These are phyloP conservation scores for Plestiodon gilberti DNA, from an alignment of 2,113 vertebrate species.

Conservation along the genomic window DNA sequence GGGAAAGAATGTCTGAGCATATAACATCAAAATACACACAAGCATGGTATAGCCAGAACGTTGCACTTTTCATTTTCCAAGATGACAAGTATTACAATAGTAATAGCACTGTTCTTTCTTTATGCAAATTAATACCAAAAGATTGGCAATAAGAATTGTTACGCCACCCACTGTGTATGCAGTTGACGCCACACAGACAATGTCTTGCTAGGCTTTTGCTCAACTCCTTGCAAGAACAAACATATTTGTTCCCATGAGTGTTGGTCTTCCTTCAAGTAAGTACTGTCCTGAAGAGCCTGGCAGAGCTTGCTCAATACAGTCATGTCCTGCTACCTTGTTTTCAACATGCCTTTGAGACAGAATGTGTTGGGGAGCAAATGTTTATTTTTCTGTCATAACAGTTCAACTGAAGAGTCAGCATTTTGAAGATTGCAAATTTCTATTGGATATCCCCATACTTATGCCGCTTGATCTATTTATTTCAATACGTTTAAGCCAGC, in stretches of 20 bases:
- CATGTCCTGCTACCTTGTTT: background rate
- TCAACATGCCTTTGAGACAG: background rate
- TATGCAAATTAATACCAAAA: constrained; percentile 21
- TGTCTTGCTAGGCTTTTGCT: background rate
- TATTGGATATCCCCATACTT: background rate
- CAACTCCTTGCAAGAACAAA: background rate
- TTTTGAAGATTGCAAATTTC: too few species aligned
- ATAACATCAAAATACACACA: too few species aligned
- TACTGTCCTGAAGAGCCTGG: background rate
- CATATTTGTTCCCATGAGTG: background rate
- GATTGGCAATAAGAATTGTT: constrained; percentile 13
- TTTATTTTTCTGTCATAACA: background rate
- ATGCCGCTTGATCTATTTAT: background rate
- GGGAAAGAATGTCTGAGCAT: too few species aligned
- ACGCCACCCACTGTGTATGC: background rate
- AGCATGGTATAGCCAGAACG: too few species aligned
- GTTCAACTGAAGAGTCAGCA: background rate
- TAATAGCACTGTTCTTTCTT: constrained; percentile 22
- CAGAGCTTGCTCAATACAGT: too few species aligned
- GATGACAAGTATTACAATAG: background rate
- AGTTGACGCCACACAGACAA: background rate
- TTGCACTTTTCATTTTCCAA: background rate
- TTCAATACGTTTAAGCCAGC: background rate
- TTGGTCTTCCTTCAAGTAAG: background rate
- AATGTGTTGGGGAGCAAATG: background rate